A percentile compares a stretch with the other conserved stretches of the same genome.
phyloP scores from a whole-genome alignment of 2,888 invertebrate genomes.

The Ctena decussata region DNA sequence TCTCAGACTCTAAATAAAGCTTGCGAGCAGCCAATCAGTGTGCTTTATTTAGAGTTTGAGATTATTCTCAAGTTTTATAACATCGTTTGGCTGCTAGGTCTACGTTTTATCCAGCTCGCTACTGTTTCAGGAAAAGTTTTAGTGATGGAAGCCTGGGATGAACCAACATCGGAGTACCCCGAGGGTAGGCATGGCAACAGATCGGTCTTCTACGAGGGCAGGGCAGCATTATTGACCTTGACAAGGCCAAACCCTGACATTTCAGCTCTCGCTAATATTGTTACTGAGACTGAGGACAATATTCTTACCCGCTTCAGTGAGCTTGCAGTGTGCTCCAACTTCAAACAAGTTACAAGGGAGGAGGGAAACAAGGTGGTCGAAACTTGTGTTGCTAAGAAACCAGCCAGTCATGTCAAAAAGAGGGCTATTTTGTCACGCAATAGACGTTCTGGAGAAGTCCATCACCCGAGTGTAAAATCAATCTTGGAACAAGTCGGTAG shows the following conservation, averaged over 20 bases:
- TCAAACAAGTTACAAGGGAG: constrained; percentile 29
- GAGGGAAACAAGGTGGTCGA: neutral
- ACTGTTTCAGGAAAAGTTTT: constrained; percentile 61
- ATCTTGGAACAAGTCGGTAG: constrained; percentile 42
- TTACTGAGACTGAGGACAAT: neutral
- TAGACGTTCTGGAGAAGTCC: constrained; percentile 55
- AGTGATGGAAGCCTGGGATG: constrained; percentile 69
- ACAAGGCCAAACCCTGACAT: constrained; percentile 22
- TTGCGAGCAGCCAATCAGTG: too few relatives aligned
- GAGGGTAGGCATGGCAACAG: constrained; percentile 57
- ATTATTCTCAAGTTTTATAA: too few relatives aligned
- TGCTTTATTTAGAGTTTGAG: too few relatives aligned
- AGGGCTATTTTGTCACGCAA: constrained; percentile 51
- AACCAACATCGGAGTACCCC: constrained; percentile 64
- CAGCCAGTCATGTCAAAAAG: constrained; percentile 23
- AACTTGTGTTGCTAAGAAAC: constrained; percentile 41
- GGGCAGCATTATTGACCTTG: constrained; percentile 58
- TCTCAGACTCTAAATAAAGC: too few relatives aligned
- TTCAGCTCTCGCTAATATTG: neutral
- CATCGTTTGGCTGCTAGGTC: too few relatives aligned
- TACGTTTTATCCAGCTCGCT: too few relatives aligned
- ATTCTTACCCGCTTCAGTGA: constrained; percentile 49
- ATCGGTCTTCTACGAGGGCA: constrained; percentile 69
- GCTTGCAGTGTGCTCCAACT: constrained; percentile 66
- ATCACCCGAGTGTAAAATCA: constrained; percentile 47